A percentile compares a stretch with the other conserved stretches of the same genome.
Evolutionary conservation across 2,113 vertebrate genomes (phyloP).

Genomic region (Corythaeola cristata): DNA sequence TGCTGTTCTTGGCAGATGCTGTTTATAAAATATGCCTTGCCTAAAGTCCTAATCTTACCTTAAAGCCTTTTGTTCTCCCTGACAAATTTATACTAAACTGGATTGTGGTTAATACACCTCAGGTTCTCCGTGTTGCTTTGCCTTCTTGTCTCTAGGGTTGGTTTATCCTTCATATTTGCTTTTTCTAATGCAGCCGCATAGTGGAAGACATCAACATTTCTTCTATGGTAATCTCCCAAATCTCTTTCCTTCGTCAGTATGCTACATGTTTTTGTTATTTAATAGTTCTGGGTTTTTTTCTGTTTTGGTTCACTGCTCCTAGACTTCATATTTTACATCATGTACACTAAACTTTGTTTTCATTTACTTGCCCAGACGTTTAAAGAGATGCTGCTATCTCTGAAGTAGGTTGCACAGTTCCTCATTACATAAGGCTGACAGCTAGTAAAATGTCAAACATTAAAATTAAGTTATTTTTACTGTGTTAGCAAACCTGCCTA

Average conservation of each 20-base stretch:
- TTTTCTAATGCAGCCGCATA: neutral
- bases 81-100: conserved; percentile 39
- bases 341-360: conserved; percentile 4
- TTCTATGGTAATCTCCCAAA: conserved; percentile 24
- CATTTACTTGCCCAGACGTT: neutral
- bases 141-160: neutral
- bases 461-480: conserved; percentile 42
- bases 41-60: conserved; percentile 50
- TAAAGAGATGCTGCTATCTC: neutral
- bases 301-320: neutral
- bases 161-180: conserved; percentile 14
- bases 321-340: conserved; percentile 35
- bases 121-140: conserved; percentile 2
- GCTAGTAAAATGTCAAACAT: neutral
- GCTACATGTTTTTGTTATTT: neutral
- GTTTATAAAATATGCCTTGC: neutral
- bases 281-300: neutral
- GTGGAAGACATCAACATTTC: conserved; percentile 27
- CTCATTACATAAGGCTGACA: neutral
- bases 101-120: conserved; percentile 51
- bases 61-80: conserved; percentile 40
- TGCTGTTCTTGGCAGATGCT: neutral
- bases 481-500: neutral
- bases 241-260: neutral
- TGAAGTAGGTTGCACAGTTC: neutral